Evolutionary conservation across 2,797 vertebrate genomes (phyloP).

Genomic region (Melanotaenia boesemani): DNA sequence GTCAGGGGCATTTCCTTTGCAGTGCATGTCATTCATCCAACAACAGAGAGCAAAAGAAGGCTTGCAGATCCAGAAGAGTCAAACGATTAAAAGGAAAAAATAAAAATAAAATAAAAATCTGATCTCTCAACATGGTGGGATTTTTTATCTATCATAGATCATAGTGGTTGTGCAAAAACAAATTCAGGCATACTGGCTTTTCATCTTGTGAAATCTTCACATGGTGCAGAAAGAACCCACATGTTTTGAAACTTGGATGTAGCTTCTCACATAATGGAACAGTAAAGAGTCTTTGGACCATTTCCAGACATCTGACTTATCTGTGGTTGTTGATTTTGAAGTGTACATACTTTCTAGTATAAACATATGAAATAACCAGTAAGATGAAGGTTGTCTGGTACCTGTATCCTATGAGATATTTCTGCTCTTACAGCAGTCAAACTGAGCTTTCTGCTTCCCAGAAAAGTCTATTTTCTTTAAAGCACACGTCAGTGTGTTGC

Average conservation of each 20-base stretch:
- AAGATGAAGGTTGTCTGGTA: conserved; percentile 10
- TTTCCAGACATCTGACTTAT: conserved; percentile 15
- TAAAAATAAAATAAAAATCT: not conserved
- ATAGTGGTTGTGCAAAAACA: conserved; percentile 19
- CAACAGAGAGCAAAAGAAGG: not conserved
- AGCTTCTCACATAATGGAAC: not conserved
- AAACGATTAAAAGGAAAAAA: not conserved
- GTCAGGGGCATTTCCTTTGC: conserved; percentile 4
- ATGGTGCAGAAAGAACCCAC: not conserved
- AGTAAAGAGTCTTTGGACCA: not conserved
- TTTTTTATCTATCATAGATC: conserved; percentile 12
- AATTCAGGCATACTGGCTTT: conserved; percentile 16
- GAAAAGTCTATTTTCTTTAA: not conserved
- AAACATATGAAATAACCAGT: conserved; percentile 8
- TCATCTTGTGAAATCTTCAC: conserved; percentile 16
- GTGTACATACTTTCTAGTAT: not conserved
- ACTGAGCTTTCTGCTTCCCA: conserved; percentile 11
- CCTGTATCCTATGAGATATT: conserved; percentile 16
- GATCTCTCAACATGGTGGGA: not conserved
- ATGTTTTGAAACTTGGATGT: not conserved
- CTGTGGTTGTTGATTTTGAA: conserved; percentile 1
- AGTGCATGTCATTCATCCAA: conserved; percentile 3
- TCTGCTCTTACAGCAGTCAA: not conserved
- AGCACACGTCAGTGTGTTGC: not conserved
- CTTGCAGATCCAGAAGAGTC: not conserved